Evolutionary conservation across 2,113 vertebrate genomes (phyloP).

Genomic region (Sylvia atricapilla): DNA sequence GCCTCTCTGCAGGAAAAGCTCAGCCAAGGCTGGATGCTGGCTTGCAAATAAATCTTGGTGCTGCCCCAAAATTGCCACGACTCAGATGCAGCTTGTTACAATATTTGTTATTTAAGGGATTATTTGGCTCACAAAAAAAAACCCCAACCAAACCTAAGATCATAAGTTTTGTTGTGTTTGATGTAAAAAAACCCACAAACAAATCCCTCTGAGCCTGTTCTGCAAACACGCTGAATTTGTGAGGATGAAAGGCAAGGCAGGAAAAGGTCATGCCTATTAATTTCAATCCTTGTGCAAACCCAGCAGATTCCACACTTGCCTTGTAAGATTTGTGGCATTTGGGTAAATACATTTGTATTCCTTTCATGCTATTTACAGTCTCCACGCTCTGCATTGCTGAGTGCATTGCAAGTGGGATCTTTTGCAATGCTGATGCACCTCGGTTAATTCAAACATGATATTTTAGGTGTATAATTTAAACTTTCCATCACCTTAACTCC

Average conservation of each 20-base stretch:
- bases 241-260: slow-evolving; percentile 44
- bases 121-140: neutral
- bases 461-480: neutral
- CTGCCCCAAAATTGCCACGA: neutral
- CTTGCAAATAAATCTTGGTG: neutral
- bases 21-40: neutral
- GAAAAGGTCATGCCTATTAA: slow-evolving; percentile 69
- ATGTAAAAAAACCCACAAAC: neutral
- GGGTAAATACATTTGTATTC: slow-evolving; percentile 54
- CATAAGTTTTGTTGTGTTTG: slow-evolving; percentile 24
- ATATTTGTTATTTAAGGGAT: slow-evolving; percentile 59
- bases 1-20: neutral
- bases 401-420: neutral
- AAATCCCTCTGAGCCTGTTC: neutral
- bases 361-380: slow-evolving; percentile 32
- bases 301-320: slow-evolving; percentile 18
- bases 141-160: neutral
- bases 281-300: slow-evolving; percentile 64
- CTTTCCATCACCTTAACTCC: neutral
- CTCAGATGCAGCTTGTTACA: neutral
- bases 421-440: neutral
- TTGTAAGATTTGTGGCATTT: slow-evolving; percentile 30
- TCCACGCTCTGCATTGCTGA: neutral
- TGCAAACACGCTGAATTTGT: slow-evolving; percentile 57
- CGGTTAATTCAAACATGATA: neutral